Evolutionary conservation across 2,888 invertebrate genomes (phyloP), one percentile per base, ranked within the genome.

Genomic region (Dimorphilus gyrociliatus): DNA sequence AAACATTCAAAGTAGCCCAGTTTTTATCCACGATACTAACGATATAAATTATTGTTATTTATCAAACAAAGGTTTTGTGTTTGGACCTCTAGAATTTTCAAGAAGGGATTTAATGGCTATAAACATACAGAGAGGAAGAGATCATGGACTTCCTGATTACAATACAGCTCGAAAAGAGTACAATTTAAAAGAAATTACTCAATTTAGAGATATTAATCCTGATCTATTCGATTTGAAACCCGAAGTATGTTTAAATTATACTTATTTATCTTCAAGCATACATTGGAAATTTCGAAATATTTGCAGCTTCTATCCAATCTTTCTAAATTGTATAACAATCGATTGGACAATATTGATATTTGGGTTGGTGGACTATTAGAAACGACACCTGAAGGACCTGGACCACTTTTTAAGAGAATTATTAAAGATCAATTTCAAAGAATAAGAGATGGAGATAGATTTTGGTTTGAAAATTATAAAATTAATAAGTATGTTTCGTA

Each of bases 291-390:
- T n/a, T n/a, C n/a, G n/a, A n/a, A n/a, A n/a, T n/a, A 15, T 6
- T 4, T 33, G n/a, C 28, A 49, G 47, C 26, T 51, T 5, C 28
- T 47, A 12, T 30, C 33, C 5, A 38, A 40, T 19, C 47, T 67
- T 23, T 26, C 29, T 15, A 29, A 39, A 6, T 35, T 68, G 13
- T 65, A 68, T 38, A 44, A 60, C 1, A 18, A 26, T 8, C 8
- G 16, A 10, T 49, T 65, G 23, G 46, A 65, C 37, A 55, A 68
- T 31, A 58, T 72, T 25, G 72, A 72, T 48, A 48, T 68, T 8
- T 71, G 70, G 69, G 58, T 69, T 19, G 72, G 70, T 13, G 72
- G 71, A 10, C 64, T 72, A 33, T 43, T 71, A 29, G 72, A 72
- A 54, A 44, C 42, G 3, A 69, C 69, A 0, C 38, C 43, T 6